Evolutionary conservation across 2,113 vertebrate genomes (phyloP).

Genomic region (Callithrix jacchus): DNA sequence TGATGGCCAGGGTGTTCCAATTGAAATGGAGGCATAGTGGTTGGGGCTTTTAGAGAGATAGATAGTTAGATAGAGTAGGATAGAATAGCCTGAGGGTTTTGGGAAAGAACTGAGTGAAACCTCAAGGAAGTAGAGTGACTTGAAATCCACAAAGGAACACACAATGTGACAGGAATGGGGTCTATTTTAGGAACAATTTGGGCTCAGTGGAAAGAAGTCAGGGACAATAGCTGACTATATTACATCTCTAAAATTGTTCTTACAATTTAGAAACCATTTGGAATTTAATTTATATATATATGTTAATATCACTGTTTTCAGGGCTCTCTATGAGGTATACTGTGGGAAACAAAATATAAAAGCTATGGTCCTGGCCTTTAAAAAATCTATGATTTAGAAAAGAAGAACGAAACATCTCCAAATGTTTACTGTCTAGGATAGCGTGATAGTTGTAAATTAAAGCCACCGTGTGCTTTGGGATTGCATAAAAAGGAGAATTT

Average conservation of each 20-base stretch:
- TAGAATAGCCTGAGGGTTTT: neutral
- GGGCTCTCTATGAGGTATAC: neutral
- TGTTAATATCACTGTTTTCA: neutral
- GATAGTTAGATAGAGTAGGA: neutral
- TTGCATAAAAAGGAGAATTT: neutral
- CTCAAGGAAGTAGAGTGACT: neutral
- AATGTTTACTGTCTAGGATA: neutral
- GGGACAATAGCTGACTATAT: neutral
- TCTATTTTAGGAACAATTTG: neutral
- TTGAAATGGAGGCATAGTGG: neutral
- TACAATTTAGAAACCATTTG: conserved; percentile 20
- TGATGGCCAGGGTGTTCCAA: neutral
- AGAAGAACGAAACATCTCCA: neutral
- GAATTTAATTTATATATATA: neutral
- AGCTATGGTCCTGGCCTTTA: neutral
- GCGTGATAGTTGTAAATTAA: neutral
- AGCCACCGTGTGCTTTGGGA: neutral
- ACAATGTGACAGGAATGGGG: neutral
- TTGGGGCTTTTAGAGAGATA: neutral
- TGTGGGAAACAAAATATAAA: conserved; percentile 16
- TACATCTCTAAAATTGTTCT: conserved; percentile 5
- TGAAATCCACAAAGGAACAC: neutral
- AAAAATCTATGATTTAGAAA: neutral
- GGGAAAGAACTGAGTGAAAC: neutral
- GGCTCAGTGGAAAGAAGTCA: neutral